Percentiles rank a stretch among this genome's conserved stretches.
These are phyloP conservation scores for Drosophila paulistorum DNA, from an alignment of 1,140 invertebrate species.

Conservation along the genomic window DNA sequence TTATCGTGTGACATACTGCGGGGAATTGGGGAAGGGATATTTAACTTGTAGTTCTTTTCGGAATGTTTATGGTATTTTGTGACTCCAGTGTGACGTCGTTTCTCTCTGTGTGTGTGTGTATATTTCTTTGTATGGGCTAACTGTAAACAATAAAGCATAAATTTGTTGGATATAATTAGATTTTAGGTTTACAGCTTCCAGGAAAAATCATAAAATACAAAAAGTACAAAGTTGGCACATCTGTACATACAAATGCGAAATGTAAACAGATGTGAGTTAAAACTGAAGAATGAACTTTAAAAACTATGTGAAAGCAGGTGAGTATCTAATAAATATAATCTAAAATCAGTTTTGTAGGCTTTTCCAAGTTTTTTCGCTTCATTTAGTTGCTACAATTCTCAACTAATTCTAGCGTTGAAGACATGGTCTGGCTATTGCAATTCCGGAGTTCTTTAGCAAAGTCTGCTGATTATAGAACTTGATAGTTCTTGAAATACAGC, in stretches of 20 bases:
- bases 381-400: too few species aligned
- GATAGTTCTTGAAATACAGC: too few species aligned
- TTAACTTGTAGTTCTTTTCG: constrained; percentile 41
- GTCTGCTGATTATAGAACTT: too few species aligned
- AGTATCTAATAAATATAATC: too few species aligned
- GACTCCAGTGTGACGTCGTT: constrained; percentile 78
- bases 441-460: too few species aligned
- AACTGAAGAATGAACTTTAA: not conserved
- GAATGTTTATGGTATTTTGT: constrained; percentile 63
- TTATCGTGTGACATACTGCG: constrained; percentile 85
- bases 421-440: too few species aligned
- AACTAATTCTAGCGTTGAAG: too few species aligned
- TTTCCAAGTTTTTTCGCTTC: too few species aligned
- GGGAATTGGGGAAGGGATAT: not conserved
- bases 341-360: too few species aligned
- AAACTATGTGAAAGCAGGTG: not conserved
- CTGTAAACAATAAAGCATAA: constrained; percentile 61
- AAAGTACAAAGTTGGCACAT: constrained; percentile 39
- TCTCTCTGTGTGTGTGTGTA: not conserved
- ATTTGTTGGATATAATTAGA: constrained; percentile 66
- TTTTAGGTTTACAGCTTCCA: constrained; percentile 73
- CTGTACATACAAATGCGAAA: constrained; percentile 36
- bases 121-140: constrained; percentile 34
- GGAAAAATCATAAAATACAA: constrained; percentile 45
- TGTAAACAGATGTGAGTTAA: constrained; percentile 24